Base-by-base conservation (phyloP, 2,113 vertebrate species). In the Mystacornis crossleyi region DNA sequence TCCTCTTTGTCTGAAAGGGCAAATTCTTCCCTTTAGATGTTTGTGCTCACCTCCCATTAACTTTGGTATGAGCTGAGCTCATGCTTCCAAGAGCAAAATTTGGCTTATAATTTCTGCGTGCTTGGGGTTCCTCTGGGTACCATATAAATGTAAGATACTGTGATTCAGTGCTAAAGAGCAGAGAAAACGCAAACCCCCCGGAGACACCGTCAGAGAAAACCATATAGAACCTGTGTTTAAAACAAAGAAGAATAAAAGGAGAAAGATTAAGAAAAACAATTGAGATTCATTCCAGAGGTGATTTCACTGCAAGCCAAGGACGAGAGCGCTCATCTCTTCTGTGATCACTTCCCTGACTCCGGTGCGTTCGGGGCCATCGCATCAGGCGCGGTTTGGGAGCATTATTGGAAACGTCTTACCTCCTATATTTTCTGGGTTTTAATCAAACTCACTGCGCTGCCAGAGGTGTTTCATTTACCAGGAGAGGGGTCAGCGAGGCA, bases 391-490 rank as follows among this genome's bases (percentile, higher is more conserved):
- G 55, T 64, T 92, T 81, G 1, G 38, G 88, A 95, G 47, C 70
- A 21, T 84, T 90, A 96, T 89, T 96, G 90, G 23, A 95, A 95
- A 77, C 0, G 48, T 80, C 78, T 95, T 95, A 34, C 85, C 94
- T 91, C 70, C 86, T 92, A 25, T 50, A 88, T 92, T 97, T 93
- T 95, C 75, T 90, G 85, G 24, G 43, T 91, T 96, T 96, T 96
- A 96, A 96, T 96, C 95, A 97, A 97, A 96, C 95, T 96, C 89
- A 87, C 89, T 89, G 82, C 6, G 0, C 93, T 95, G 88, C 95
- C 90, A 96, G 95, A 97, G 97, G 96, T 97, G 96, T 97, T 97
- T 97, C 96, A 97, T 97, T 96, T 97, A 97, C 97, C 85, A n/a
- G 54, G 82, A 89, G 75, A 92, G 50, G 62, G 90, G 94, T 93